Percentiles rank a stretch among this genome's conserved stretches.
phyloP scores from a whole-genome alignment of 1,140 invertebrate genomes.

The Saccostrea glomerata region DNA sequence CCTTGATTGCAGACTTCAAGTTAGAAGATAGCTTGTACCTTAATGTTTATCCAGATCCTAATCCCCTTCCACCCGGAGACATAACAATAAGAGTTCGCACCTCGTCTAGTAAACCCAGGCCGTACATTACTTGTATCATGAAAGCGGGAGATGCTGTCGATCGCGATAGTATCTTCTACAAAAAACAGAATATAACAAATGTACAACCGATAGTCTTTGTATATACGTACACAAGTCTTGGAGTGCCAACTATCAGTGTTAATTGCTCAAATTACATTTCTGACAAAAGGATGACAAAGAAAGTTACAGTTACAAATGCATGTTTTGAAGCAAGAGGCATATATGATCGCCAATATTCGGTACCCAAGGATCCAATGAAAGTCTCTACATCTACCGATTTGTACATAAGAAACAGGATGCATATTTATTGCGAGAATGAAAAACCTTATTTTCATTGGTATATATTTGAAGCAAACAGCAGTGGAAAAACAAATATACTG shows the following conservation, averaged over 20 bases:
- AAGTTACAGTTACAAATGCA: neutral
- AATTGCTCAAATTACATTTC: constrained; percentile 12
- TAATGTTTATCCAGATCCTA: neutral
- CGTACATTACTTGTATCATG: neutral
- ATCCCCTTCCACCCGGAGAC: neutral
- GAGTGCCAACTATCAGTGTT: neutral
- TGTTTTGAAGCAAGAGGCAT: neutral
- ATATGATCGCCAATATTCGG: neutral
- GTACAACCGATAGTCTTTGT: neutral
- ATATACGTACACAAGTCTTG: constrained; percentile 5
- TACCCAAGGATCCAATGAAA: constrained; percentile 1
- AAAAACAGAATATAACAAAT: constrained; percentile 11
- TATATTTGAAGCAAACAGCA: neutral
- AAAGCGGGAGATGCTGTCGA: neutral
- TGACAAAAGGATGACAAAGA: neutral
- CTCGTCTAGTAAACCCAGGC: neutral
- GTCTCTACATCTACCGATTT: neutral
- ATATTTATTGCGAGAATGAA: neutral
- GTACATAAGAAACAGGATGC: neutral
- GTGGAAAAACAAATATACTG: neutral
- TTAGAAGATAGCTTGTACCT: neutral
- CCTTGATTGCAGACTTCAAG: neutral
- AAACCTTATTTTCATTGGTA: neutral
- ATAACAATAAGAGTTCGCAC: neutral
- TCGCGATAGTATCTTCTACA: neutral